Conservation (phyloP, 2,113 vertebrate species). For the Oryzias javanicus region DNA sequence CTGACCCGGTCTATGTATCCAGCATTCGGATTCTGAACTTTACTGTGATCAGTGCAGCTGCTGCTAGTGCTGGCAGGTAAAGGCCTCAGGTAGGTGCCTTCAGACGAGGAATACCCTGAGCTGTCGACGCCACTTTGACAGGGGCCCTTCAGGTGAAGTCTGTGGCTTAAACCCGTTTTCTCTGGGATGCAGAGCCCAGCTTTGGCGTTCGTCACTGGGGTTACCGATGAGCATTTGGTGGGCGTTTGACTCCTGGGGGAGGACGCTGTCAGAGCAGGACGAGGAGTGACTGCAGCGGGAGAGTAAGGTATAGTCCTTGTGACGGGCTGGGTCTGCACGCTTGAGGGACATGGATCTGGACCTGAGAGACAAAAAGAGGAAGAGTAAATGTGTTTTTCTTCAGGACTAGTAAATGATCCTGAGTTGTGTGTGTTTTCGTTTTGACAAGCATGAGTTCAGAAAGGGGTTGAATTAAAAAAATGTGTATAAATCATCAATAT, state of each 20-base stretch:
- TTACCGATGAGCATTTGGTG: not conserved
- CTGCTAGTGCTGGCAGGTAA: not conserved
- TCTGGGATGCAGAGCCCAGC: slow-evolving; percentile 1
- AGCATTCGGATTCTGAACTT: not conserved
- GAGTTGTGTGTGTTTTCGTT: too few species aligned
- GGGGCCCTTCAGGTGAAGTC: slow-evolving; percentile 24
- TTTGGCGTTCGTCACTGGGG: slow-evolving; percentile 13
- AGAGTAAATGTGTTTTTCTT: not conserved
- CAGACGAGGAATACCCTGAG: slow-evolving; percentile 74
- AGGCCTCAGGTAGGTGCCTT: slow-evolving; percentile 40
- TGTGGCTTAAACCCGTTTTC: slow-evolving; percentile 15
- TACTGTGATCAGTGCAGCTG: not conserved
- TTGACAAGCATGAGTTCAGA: too few species aligned
- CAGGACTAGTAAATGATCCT: too few species aligned
- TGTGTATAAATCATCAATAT: too few species aligned
- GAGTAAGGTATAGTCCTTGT: slow-evolving; percentile 23
- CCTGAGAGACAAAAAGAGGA: slow-evolving; percentile 19
- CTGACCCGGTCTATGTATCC: slow-evolving; percentile 23
- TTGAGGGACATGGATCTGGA: slow-evolving; percentile 6
- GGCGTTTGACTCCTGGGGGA: slow-evolving; percentile 24
- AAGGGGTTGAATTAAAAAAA: too few species aligned
- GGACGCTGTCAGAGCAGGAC: slow-evolving; percentile 41
- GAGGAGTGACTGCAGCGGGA: slow-evolving; percentile 29
- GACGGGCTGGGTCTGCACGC: slow-evolving; percentile 4
- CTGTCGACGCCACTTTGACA: slow-evolving; percentile 53